A percentile compares a stretch with the other conserved stretches of the same genome.
Evolutionary conservation across 2,797 vertebrate genomes (phyloP).

Genomic region (Acipenser oxyrinchus): DNA sequence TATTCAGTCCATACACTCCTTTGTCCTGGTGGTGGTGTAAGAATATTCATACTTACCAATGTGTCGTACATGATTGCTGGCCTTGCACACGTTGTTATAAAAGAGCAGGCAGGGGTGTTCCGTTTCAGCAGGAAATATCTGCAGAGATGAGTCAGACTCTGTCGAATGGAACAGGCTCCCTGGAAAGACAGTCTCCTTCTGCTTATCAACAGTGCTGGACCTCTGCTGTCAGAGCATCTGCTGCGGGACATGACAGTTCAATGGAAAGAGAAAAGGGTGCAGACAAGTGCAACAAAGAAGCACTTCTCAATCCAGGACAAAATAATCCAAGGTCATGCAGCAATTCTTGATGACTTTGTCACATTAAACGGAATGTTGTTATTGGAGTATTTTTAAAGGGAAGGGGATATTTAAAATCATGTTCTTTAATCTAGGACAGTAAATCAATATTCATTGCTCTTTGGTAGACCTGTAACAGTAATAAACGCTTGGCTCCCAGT

Average conservation of each 20-base stretch:
- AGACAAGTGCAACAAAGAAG: neutral
- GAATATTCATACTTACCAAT: neutral
- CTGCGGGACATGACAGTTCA: neutral
- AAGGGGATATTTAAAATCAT: neutral
- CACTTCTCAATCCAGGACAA: neutral
- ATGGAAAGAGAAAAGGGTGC: neutral
- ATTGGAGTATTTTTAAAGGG: neutral
- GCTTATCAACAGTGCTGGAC: constrained; percentile 8
- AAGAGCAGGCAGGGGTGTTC: neutral
- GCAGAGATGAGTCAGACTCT: constrained; percentile 22
- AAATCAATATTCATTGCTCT: too few relatives aligned
- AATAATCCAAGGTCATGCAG: neutral
- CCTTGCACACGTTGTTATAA: neutral
- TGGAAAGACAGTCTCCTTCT: constrained; percentile 17
- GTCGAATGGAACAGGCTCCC: constrained; percentile 6
- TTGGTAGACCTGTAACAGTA: too few relatives aligned
- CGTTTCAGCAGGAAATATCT: constrained; percentile 16
- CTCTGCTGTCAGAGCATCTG: constrained; percentile 3
- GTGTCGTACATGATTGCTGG: neutral
- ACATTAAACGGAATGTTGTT: too few relatives aligned
- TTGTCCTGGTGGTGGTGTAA: neutral
- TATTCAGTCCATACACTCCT: too few relatives aligned
- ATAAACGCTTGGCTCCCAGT: too few relatives aligned
- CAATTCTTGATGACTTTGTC: too few relatives aligned
- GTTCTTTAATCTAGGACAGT: neutral